These are phyloP conservation scores for Ptyas mucosa DNA, from an alignment of 2,113 vertebrate species.

Conservation along the genomic window DNA sequence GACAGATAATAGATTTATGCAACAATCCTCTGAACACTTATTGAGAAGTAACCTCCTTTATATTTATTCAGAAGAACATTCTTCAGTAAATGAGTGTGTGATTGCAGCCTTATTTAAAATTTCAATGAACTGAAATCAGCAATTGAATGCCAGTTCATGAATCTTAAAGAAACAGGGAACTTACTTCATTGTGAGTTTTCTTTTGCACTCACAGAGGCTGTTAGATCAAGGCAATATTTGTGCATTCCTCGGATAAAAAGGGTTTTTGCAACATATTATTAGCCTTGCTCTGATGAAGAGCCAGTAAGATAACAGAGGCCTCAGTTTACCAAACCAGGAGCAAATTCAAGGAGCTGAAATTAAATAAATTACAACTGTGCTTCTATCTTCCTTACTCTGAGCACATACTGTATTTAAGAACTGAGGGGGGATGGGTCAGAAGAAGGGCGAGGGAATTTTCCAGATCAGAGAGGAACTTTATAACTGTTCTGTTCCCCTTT, in stretches of 20 bases:
- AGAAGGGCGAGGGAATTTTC: conserved; percentile 46
- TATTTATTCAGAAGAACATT: background rate
- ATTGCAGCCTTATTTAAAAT: background rate
- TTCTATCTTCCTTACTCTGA: conserved; percentile 18
- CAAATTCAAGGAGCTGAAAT: conserved; percentile 39
- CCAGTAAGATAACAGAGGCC: background rate
- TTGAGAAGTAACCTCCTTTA: background rate
- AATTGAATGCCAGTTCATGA: background rate
- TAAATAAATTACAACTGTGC: background rate
- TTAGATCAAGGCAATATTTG: background rate
- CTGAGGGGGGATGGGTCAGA: conserved; percentile 37
- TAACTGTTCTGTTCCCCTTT: background rate
- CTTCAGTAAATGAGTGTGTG: background rate
- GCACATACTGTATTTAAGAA: background rate
- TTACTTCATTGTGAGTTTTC: background rate
- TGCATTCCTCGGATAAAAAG: background rate
- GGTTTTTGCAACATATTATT: conserved; percentile 8
- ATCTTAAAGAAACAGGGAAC: background rate
- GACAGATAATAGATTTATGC: background rate
- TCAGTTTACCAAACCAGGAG: conserved; percentile 25
- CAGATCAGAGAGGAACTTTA: background rate
- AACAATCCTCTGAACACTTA: background rate
- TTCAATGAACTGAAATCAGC: background rate
- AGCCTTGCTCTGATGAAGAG: conserved; percentile 5
- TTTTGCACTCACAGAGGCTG: background rate